Evolutionary conservation across 2,888 invertebrate species (phyloP), one percentile per base, ranked within the genome.

Genomic region (Heliconius charithonia): DNA sequence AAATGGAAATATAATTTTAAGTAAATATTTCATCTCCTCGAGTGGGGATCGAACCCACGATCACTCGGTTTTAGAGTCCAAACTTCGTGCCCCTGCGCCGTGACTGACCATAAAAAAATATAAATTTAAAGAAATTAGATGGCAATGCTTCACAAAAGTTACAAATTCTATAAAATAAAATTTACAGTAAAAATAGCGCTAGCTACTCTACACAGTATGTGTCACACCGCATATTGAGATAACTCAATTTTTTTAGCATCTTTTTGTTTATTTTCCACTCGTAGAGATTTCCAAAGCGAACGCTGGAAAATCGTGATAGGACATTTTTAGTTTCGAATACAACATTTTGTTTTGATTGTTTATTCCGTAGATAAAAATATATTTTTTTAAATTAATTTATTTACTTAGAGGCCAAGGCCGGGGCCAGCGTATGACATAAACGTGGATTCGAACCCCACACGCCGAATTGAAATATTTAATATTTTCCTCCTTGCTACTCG

Each of bases 161-260:
- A 9, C 6, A 16, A 69, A 69, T 9, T 67, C n/a, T 12, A 37
- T 69, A 9, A 69, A 69, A 32, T 65, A 29, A 69, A 41, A 69
- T 25, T 25, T 69, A 37, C 0, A 41, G 69, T 69, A 37, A 69
- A 66, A 69, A 41, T 41, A 16, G 70, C 7, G 25, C 9, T n/a
- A 51, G 19, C 81, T 79, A 80, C 80, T 80, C 81, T 80, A 79
- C 85, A 87, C 87, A 86, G 85, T 89, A 84, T 85, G 85, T 89
- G 90, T 89, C 91, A 87, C 79, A 84, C 81, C 85, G 85, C 82
- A 75, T 90, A 90, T 90, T 90, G 86, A 87, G 85, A 82, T 82
- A 82, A 83, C 82, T 86, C 79, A 72, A 78, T 84, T 87, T 88
- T 87, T 87, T 85, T 59, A 13, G 4, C 32, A 81, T 71, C 82